Evolutionary conservation across 1,140 invertebrate species (phyloP).

Genomic region (Cecropterus lyciades): DNA sequence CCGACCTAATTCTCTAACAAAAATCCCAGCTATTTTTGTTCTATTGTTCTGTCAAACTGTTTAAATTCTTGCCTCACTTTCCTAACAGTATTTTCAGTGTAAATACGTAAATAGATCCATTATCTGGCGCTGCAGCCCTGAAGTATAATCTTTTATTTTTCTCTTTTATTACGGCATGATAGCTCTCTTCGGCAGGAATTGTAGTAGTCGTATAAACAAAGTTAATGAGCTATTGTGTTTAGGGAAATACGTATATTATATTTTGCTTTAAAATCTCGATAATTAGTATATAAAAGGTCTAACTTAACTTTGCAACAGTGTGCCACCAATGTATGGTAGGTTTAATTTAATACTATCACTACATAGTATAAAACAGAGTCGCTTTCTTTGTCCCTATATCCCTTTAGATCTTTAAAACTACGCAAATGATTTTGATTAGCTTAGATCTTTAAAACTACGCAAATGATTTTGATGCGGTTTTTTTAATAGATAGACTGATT

Average conservation of each 20-base stretch:
- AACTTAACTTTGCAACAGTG: too few relatives aligned
- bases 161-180: slow-evolving; percentile 15
- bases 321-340: too few relatives aligned
- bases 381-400: too few relatives aligned
- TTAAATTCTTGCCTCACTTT: slow-evolving; percentile 17
- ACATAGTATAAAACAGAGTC: too few relatives aligned
- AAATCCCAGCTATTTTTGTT: too few relatives aligned
- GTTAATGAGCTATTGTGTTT: slow-evolving; percentile 22
- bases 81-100: slow-evolving; percentile 19
- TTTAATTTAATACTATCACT: too few relatives aligned
- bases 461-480: too few relatives aligned
- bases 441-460: too few relatives aligned
- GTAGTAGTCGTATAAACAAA: slow-evolving; percentile 4
- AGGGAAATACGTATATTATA: slow-evolving; percentile 17
- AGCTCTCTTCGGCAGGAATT: slow-evolving; percentile 18
- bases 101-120: slow-evolving; percentile 26
- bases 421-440: too few relatives aligned
- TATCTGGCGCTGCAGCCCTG: slow-evolving; percentile 17
- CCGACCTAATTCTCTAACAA: slow-evolving; percentile 17
- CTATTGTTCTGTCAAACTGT: slow-evolving; percentile 17
- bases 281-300: not conserved
- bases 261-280: slow-evolving; percentile 1
- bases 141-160: slow-evolving; percentile 19
- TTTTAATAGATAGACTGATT: too few relatives aligned
- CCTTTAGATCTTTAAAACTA: too few relatives aligned